Evolutionary conservation across 2,888 invertebrate genomes (phyloP).

Genomic region (Mylabris sibirica): DNA sequence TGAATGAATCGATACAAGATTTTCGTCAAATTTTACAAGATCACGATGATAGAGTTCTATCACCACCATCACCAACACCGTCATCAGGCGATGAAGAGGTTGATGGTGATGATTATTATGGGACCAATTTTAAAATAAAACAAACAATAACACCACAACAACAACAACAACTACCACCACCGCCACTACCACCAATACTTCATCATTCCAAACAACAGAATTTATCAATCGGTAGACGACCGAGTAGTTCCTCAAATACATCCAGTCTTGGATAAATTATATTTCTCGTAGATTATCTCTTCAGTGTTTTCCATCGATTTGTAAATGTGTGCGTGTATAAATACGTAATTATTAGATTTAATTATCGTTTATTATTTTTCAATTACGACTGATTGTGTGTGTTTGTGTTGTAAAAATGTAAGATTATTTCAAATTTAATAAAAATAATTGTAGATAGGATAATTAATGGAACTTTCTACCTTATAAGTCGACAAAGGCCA

Average conservation of each 20-base stretch:
- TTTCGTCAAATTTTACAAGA: constrained; percentile 76
- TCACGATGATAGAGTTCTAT: constrained; percentile 60
- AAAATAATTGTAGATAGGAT: neutral
- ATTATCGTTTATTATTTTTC: neutral
- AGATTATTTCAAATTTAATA: neutral
- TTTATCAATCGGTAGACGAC: constrained; percentile 34
- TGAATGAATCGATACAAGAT: constrained; percentile 91
- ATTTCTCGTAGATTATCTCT: neutral
- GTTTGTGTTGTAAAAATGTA: constrained; percentile 3
- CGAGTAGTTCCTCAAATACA: constrained; percentile 46
- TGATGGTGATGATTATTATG: constrained; percentile 54
- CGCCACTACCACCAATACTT: constrained; percentile 55
- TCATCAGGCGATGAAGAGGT: constrained; percentile 62
- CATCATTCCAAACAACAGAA: constrained; percentile 5
- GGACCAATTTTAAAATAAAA: constrained; percentile 57
- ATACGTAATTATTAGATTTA: neutral
- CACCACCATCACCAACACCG: constrained; percentile 64
- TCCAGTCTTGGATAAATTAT: constrained; percentile 39
- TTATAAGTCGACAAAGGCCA: no score
- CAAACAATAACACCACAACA: constrained; percentile 48
- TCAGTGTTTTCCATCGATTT: neutral
- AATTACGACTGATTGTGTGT: constrained; percentile 9
- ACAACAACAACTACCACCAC: constrained; percentile 57
- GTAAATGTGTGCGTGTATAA: neutral
- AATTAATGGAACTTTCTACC: no score